Evolutionary conservation across 2,113 vertebrate genomes (phyloP).

Genomic region (Cheilinus undulatus): DNA sequence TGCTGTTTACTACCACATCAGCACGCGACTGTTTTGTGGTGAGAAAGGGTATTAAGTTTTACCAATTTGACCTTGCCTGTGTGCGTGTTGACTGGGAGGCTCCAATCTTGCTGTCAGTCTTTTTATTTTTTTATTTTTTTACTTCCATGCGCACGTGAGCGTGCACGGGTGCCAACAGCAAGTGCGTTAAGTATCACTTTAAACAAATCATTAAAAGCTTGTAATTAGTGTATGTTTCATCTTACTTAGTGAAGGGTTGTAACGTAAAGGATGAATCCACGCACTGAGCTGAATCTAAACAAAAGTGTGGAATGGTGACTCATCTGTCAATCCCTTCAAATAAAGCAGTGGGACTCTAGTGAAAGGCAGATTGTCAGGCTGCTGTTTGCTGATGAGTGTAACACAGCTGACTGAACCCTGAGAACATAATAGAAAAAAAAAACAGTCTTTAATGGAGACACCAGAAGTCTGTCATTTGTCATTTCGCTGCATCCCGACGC

Average conservation of each 20-base stretch:
- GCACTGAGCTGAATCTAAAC: neutral
- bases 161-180: neutral
- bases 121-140: neutral
- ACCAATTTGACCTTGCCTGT: slow-evolving; percentile 57
- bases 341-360: neutral
- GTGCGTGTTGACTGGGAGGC: neutral
- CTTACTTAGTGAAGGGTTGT: neutral
- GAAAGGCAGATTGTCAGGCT: slow-evolving; percentile 46
- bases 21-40: slow-evolving; percentile 8
- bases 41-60: slow-evolving; percentile 24
- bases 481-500: slow-evolving; percentile 34
- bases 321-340: slow-evolving; percentile 41
- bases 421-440: slow-evolving; percentile 51
- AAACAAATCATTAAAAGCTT: neutral
- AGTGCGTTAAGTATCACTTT: neutral
- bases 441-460: slow-evolving; percentile 53
- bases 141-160: neutral
- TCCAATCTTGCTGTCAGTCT: neutral
- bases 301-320: slow-evolving; percentile 56
- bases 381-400: slow-evolving; percentile 36
- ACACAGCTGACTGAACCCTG: slow-evolving; percentile 39
- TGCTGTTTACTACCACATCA: slow-evolving; percentile 20
- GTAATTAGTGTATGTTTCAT: neutral
- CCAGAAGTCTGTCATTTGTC: slow-evolving; percentile 54
- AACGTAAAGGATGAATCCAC: neutral